These are phyloP conservation scores for Perca fluviatilis DNA, from an alignment of 2,113 vertebrate species.

Conservation along the genomic window DNA sequence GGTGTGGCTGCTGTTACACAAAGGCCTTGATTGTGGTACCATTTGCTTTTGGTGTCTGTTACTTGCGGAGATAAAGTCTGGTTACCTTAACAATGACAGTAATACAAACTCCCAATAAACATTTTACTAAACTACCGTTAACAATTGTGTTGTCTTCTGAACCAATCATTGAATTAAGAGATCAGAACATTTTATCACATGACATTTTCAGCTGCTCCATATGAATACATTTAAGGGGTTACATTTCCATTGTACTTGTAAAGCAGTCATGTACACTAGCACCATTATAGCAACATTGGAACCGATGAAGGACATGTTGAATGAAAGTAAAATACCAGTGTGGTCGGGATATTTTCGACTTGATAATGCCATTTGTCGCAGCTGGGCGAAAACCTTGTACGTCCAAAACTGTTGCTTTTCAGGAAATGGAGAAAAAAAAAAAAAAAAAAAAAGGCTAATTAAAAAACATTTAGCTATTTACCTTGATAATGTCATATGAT, in stretches of 20 bases:
- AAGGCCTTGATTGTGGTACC: not conserved
- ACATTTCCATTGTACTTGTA: slow-evolving; percentile 16
- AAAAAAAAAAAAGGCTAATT: too few relatives aligned
- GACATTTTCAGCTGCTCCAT: slow-evolving; percentile 16
- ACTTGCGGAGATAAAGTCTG: not conserved
- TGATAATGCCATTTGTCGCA: too few relatives aligned
- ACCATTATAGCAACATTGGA: not conserved
- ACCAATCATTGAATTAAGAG: not conserved
- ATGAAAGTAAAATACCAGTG: not conserved
- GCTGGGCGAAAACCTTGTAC: too few relatives aligned
- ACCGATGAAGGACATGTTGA: not conserved
- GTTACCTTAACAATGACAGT: slow-evolving; percentile 1
- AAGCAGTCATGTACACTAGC: not conserved
- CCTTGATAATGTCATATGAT: too few relatives aligned
- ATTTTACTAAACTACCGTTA: not conserved
- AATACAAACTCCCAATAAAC: slow-evolving; percentile 21
- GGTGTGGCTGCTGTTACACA: not conserved
- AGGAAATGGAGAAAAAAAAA: too few relatives aligned
- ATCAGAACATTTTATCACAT: not conserved
- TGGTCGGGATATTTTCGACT: not conserved
- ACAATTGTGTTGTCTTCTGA: not conserved
- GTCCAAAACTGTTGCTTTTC: too few relatives aligned
- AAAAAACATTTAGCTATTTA: too few relatives aligned
- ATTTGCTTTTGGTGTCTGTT: slow-evolving; percentile 14
- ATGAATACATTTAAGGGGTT: slow-evolving; percentile 17